These are phyloP conservation scores for Neotoxoptera formosana DNA, from an alignment of 1,140 invertebrate species.

Conservation along the genomic window DNA sequence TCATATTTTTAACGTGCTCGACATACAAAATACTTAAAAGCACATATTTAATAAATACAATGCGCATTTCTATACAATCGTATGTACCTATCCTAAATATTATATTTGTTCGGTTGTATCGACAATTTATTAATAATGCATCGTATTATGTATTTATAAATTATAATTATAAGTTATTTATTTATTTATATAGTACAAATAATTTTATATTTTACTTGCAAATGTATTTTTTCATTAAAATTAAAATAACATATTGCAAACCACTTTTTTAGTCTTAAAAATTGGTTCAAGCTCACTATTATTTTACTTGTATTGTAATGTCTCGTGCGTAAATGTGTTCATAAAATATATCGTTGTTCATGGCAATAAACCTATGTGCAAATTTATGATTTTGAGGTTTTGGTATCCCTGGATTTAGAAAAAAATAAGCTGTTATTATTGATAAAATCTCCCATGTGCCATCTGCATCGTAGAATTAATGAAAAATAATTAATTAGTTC, in stretches of 20 bases:
- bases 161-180: not conserved
- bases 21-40: not conserved
- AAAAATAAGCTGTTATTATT: no score
- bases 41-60: not conserved
- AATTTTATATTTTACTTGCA: not conserved
- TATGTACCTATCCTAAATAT: not conserved
- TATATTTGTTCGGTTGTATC: not conserved
- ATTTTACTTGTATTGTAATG: not conserved
- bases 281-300: no score
- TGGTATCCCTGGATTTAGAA: no score
- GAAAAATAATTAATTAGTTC: no score
- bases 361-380: no score
- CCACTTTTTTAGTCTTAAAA: no score
- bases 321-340: not conserved
- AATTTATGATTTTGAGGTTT: no score
- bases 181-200: not conserved
- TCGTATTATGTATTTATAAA: not conserved
- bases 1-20: not conserved
- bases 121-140: not conserved
- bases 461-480: no score
- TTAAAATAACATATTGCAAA: no score
- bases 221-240: not conserved
- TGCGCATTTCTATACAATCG: not conserved
- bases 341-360: no score
- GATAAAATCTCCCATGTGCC: no score